phyloP scores from a whole-genome alignment of 2,888 invertebrate species.

The Drosophila histrio region DNA sequence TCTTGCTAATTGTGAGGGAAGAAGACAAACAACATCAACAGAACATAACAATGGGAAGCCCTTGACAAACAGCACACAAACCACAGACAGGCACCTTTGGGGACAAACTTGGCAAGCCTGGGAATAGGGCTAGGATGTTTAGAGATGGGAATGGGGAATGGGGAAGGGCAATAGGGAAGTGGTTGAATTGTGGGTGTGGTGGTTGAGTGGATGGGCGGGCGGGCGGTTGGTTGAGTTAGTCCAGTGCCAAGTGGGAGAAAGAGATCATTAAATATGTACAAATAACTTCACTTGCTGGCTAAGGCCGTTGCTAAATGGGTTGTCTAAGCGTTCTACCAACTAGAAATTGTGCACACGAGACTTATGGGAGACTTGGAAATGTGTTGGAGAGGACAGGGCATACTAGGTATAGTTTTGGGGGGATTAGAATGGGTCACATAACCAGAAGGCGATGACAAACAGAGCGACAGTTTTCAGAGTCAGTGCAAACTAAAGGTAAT shows the following conservation, averaged over 20 bases:
- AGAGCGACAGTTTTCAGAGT: constrained; percentile 21
- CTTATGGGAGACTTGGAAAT: background rate
- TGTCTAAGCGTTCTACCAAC: constrained; percentile 47
- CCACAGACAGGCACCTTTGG: constrained; percentile 23
- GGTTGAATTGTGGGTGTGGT: background rate
- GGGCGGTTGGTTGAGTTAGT: background rate
- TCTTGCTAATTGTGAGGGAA: constrained; percentile 31
- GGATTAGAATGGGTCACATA: constrained; percentile 22
- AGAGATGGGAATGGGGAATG: background rate
- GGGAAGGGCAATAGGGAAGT: background rate
- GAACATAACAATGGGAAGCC: constrained; percentile 42
- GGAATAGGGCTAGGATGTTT: background rate
- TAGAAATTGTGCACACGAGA: constrained; percentile 51
- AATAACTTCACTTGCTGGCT: constrained; percentile 53
- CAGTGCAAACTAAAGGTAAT: constrained; percentile 31
- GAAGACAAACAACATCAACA: constrained; percentile 15
- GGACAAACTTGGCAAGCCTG: background rate
- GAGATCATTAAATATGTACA: constrained; percentile 64
- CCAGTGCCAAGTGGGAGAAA: background rate
- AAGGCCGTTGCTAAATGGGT: constrained; percentile 49
- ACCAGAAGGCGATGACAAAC: constrained; percentile 46
- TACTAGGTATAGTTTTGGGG: background rate
- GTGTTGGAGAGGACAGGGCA: background rate
- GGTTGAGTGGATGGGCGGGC: background rate
- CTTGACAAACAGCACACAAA: constrained; percentile 38